Percentiles rank a stretch among this genome's conserved stretches.
phyloP scores from a whole-genome alignment of 2,888 invertebrate species.

The Colletes collaris region DNA sequence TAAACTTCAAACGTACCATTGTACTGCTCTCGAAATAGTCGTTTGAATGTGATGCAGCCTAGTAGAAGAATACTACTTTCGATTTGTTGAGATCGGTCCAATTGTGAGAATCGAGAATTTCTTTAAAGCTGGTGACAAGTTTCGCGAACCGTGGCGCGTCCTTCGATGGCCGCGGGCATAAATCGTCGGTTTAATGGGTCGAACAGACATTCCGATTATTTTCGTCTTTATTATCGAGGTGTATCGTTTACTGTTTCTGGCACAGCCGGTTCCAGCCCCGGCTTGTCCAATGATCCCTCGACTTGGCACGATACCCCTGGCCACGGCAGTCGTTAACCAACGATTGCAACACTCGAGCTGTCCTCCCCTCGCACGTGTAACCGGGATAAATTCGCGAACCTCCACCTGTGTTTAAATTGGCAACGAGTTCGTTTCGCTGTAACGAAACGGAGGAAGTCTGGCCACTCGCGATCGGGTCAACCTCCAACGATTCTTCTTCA shows the following conservation, averaged over 20 bases:
- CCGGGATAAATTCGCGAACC: conserved; percentile 5
- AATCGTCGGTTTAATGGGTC: conserved; percentile 4
- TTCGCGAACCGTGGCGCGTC: too few relatives aligned
- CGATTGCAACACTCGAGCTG: conserved; percentile 19
- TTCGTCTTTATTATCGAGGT: conserved; percentile 28
- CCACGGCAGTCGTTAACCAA: conserved; percentile 18
- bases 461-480: neutral
- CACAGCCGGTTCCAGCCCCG: conserved; percentile 23
- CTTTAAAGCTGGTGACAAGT: too few relatives aligned
- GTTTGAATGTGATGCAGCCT: too few relatives aligned
- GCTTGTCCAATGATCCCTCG: conserved; percentile 26
- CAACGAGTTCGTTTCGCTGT: conserved; percentile 6
- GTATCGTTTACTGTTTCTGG: conserved; percentile 27
- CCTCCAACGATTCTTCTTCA: too few relatives aligned
- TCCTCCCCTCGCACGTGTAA: conserved; percentile 15
- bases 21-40: too few relatives aligned
- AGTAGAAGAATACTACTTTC: too few relatives aligned
- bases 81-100: too few relatives aligned
- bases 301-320: conserved; percentile 16
- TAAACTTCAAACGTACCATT: too few relatives aligned
- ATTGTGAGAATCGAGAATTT: too few relatives aligned
- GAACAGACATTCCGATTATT: conserved; percentile 1
- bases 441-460: neutral
- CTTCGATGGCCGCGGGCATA: neutral
- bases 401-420: conserved; percentile 19